Evolutionary conservation across 2,797 vertebrate species (phyloP).

Genomic region (Falco berigora): DNA sequence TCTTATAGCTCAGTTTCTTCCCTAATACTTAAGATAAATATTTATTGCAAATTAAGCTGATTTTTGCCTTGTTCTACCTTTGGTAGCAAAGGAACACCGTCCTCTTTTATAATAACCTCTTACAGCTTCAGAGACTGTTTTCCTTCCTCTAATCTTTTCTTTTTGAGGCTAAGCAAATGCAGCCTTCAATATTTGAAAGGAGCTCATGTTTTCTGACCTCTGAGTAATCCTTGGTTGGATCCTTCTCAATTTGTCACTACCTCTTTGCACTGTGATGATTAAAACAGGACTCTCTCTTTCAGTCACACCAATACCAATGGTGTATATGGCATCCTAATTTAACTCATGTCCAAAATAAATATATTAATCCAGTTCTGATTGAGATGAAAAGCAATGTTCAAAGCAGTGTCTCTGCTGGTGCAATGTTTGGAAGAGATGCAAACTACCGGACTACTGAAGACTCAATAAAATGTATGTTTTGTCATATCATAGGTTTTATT

Average conservation of each 20-base stretch:
- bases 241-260: not conserved
- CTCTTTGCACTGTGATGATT: not conserved
- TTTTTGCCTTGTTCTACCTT: not conserved
- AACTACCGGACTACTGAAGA: not conserved
- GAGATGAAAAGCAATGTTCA: not conserved
- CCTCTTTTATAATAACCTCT: not conserved
- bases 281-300: not conserved
- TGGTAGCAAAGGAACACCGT: not conserved
- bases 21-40: conserved; percentile 26
- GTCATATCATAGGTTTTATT: not conserved
- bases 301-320: not conserved
- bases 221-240: not conserved
- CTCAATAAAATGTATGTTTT: not conserved
- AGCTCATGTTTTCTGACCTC: not conserved
- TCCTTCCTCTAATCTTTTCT: not conserved
- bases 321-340: not conserved
- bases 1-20: not conserved
- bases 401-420: not conserved
- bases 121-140: not conserved
- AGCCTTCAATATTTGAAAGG: not conserved
- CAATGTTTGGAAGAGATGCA: not conserved
- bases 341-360: not conserved
- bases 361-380: not conserved
- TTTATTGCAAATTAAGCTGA: conserved; percentile 36
- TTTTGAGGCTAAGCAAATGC: not conserved